Percentiles rank a stretch among this genome's conserved stretches.
phyloP scores from a whole-genome alignment of 1,140 invertebrate genomes.

The Zaprionus tsacasi region DNA sequence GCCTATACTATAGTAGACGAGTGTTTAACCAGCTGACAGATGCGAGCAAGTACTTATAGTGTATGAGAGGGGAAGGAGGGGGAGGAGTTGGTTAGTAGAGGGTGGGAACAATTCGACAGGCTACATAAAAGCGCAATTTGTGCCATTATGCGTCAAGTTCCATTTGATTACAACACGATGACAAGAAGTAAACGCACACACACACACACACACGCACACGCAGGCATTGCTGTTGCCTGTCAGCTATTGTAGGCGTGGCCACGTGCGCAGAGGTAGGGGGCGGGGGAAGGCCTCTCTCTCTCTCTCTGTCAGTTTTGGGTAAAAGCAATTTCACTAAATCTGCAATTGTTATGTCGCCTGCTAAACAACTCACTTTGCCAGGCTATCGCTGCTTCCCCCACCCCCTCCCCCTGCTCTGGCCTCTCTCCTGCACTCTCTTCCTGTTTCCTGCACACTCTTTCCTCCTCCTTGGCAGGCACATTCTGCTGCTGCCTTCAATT shows the following conservation, averaged over 20 bases:
- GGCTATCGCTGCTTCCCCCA: no score
- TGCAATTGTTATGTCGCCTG: conserved; percentile 81
- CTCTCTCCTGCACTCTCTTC: background rate
- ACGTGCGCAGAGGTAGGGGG: conserved; percentile 10
- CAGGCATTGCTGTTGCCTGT: conserved; percentile 33
- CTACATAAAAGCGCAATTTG: conserved; percentile 81
- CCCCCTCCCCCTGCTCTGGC: no score
- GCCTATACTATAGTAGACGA: conserved; percentile 15
- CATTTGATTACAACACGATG: conserved; percentile 81
- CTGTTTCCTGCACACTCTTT: background rate
- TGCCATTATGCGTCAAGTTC: conserved; percentile 76
- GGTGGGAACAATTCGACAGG: conserved; percentile 63
- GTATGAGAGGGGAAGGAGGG: background rate
- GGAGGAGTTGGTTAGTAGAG: no score
- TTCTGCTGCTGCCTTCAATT: conserved; percentile 28
- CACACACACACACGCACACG: conserved; percentile 28
- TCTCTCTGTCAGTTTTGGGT: conserved; percentile 23
- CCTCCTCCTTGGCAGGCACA: background rate
- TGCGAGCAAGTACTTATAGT: conserved; percentile 43
- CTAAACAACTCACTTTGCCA: conserved; percentile 75
- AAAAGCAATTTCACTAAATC: conserved; percentile 82
- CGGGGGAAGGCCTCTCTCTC: background rate
- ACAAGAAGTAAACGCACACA: conserved; percentile 44
- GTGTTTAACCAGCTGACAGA: conserved; percentile 72
- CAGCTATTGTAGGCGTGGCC: conserved; percentile 13